A percentile compares a stretch with the other conserved stretches of the same genome.
Conservation (phyloP, 92 coral and sea anemone species). For the Palythoa caribaeorum region DNA sequence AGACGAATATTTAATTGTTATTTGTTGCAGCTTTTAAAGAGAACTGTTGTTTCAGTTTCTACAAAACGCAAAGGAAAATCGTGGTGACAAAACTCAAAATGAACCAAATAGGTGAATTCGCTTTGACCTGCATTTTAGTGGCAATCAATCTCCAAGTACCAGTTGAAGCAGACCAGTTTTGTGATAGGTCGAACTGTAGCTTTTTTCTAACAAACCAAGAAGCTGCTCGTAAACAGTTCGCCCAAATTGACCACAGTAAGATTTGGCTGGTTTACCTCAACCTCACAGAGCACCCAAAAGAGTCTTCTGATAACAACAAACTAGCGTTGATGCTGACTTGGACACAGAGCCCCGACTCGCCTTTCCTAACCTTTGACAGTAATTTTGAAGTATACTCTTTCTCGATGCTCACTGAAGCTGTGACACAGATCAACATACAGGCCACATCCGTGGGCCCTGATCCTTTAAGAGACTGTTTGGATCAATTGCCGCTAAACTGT, state of each 20-base stretch:
- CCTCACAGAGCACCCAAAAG: not conserved
- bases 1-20: too few relatives aligned
- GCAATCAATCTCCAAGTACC: not conserved
- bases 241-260: constrained; percentile 14
- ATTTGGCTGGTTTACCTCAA: constrained; percentile 8
- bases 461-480: not conserved
- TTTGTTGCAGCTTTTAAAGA: too few relatives aligned
- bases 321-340: not conserved
- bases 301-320: not conserved
- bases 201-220: constrained; percentile 1
- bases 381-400: constrained; percentile 13
- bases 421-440: not conserved
- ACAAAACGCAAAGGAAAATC: too few relatives aligned
- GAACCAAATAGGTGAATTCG: not conserved
- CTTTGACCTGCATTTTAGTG: not conserved
- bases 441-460: not conserved
- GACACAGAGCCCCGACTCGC: not conserved
- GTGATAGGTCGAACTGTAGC: not conserved
- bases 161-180: not conserved
- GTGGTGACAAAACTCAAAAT: not conserved
- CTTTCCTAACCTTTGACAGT: constrained; percentile 6
- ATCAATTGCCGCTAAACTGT: not conserved
- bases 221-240: not conserved
- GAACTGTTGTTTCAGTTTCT: too few relatives aligned
- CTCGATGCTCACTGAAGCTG: not conserved